A percentile compares a stretch with the other conserved stretches of the same genome.
phyloP scores from a whole-genome alignment of 2,888 invertebrate species.

The Microchrysa polita region DNA sequence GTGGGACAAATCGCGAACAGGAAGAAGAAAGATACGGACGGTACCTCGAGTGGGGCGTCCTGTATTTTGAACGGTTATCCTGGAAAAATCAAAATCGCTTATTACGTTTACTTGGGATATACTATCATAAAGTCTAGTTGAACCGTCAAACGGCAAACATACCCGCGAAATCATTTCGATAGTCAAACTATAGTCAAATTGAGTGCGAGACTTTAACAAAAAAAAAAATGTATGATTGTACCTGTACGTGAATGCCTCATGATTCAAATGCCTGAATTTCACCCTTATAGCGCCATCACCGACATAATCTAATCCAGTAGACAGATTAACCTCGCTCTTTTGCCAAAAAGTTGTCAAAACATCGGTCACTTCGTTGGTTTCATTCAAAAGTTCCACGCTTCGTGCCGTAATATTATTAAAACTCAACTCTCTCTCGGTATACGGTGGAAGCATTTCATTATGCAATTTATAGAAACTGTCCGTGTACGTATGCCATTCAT shows the following conservation, averaged over 20 bases:
- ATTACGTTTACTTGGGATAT: too few species aligned
- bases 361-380: constrained; percentile 59
- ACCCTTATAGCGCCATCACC: constrained; percentile 66
- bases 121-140: too few species aligned
- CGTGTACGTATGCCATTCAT: constrained; percentile 67
- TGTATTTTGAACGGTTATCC: constrained; percentile 56
- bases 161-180: too few species aligned
- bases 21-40: constrained; percentile 75
- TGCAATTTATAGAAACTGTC: constrained; percentile 66
- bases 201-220: too few species aligned
- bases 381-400: constrained; percentile 49
- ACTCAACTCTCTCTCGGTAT: constrained; percentile 55
- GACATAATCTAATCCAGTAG: constrained; percentile 78
- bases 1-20: constrained; percentile 75
- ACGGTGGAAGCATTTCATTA: constrained; percentile 65
- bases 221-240: too few species aligned
- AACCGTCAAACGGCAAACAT: too few species aligned
- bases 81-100: too few species aligned
- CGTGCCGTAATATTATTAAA: constrained; percentile 57
- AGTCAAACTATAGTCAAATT: too few species aligned
- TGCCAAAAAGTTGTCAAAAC: constrained; percentile 76
- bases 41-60: constrained; percentile 67
- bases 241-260: constrained; percentile 36
- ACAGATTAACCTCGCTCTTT: constrained; percentile 78
- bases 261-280: constrained; percentile 39